phyloP scores from a whole-genome alignment of 2,888 invertebrate genomes.

The Taphrorychus bicolor region DNA sequence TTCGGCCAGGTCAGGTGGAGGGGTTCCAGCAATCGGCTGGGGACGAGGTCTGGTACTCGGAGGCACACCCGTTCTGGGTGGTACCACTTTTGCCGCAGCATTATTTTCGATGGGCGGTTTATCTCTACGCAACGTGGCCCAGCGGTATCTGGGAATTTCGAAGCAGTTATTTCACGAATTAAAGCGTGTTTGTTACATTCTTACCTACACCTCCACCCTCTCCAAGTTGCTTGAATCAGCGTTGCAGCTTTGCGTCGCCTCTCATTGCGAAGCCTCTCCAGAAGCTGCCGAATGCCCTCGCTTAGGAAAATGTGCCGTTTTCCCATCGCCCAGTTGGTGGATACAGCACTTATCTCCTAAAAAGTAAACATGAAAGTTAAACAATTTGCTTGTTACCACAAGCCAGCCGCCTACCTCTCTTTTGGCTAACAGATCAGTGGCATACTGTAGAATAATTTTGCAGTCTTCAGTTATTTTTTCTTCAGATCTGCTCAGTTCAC shows the following conservation, averaged over 20 bases:
- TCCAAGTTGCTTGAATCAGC: slow-evolving; percentile 85
- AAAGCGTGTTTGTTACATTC: too few species aligned
- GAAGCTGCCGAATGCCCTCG: slow-evolving; percentile 89
- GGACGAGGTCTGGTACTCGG: slow-evolving; percentile 75
- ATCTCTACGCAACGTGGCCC: slow-evolving; percentile 65
- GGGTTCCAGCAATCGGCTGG: slow-evolving; percentile 88
- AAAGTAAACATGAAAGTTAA: slow-evolving; percentile 3
- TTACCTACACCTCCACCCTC: slow-evolving; percentile 74
- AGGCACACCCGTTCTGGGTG: slow-evolving; percentile 43
- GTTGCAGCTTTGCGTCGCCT: slow-evolving; percentile 82
- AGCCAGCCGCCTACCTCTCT: slow-evolving; percentile 14
- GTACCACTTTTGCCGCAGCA: slow-evolving; percentile 38
- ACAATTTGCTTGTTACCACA: neutral
- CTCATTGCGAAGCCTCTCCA: slow-evolving; percentile 82
- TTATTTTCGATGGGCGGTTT: slow-evolving; percentile 30
- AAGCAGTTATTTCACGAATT: too few species aligned
- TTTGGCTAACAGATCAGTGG: slow-evolving; percentile 62
- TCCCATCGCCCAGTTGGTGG: slow-evolving; percentile 88
- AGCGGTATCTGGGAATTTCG: slow-evolving; percentile 59
- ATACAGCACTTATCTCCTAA: slow-evolving; percentile 57
- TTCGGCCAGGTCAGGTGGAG: slow-evolving; percentile 82
- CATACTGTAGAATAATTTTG: slow-evolving; percentile 75
- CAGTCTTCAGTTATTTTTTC: slow-evolving; percentile 78
- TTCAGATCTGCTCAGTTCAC: slow-evolving; percentile 69
- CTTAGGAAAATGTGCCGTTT: slow-evolving; percentile 93